Conservation (phyloP, 2,797 vertebrate genomes). For the Iguana delicatissima region DNA sequence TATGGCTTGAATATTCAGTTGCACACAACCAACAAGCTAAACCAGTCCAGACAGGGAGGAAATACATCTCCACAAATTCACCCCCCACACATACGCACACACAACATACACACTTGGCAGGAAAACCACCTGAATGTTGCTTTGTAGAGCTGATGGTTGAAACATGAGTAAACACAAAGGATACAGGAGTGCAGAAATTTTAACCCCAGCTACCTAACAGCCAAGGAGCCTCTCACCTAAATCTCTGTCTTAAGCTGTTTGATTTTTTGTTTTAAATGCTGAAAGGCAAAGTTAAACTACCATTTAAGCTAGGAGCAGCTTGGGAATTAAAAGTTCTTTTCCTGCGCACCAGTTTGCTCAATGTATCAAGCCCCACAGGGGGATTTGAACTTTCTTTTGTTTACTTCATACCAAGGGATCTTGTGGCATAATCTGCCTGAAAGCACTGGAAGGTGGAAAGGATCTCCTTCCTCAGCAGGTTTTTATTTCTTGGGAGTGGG, state of each 20-base stretch:
- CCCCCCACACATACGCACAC: not conserved
- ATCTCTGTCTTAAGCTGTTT: too few relatives aligned
- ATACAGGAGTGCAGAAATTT: not conserved
- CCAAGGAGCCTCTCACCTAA: too few relatives aligned
- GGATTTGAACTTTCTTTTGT: not conserved
- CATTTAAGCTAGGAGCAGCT: too few relatives aligned
- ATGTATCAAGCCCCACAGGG: not conserved
- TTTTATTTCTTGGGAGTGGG: too few relatives aligned
- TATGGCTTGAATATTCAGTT: not conserved
- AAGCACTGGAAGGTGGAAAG: too few relatives aligned
- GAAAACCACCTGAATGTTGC: not conserved
- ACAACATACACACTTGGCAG: rapidly evolving
- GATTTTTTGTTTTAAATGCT: too few relatives aligned
- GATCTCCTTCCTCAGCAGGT: too few relatives aligned
- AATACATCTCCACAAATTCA: not conserved
- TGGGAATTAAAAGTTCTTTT: too few relatives aligned
- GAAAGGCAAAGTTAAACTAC: too few relatives aligned
- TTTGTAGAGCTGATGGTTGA: not conserved
- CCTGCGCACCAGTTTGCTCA: too few relatives aligned
- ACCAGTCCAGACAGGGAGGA: not conserved
- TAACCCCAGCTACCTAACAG: not conserved
- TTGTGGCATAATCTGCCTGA: too few relatives aligned
- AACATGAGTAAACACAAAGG: not conserved
- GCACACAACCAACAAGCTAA: not conserved
- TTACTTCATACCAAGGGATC: too few relatives aligned